These are phyloP conservation scores for Yponomeuta sedellus DNA, from an alignment of 2,888 invertebrate genomes.

Conservation along the genomic window DNA sequence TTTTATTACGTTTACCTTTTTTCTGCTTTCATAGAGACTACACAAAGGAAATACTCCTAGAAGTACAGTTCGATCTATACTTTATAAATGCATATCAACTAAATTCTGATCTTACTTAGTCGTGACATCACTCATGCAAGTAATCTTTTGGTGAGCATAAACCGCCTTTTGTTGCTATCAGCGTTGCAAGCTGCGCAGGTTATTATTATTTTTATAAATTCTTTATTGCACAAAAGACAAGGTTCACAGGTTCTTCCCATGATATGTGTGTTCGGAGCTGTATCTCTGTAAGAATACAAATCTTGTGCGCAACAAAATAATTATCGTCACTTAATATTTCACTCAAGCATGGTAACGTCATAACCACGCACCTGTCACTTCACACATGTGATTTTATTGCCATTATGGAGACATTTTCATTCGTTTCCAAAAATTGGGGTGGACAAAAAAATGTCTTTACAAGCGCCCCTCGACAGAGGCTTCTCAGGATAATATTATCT, in stretches of 20 bases:
- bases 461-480: slow-evolving; percentile 55
- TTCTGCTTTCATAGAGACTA: background rate
- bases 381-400: slow-evolving; percentile 4
- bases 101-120: too few species aligned
- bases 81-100: too few species aligned
- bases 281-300: background rate
- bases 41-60: background rate
- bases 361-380: slow-evolving; percentile 38
- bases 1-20: background rate
- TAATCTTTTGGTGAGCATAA: too few species aligned
- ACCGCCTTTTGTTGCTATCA: too few species aligned
- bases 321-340: slow-evolving; percentile 42
- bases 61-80: background rate
- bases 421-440: slow-evolving; percentile 42
- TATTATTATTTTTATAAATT: too few species aligned
- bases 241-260: too few species aligned
- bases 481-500: slow-evolving; percentile 46
- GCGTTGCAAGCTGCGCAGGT: too few species aligned
- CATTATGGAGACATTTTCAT: slow-evolving; percentile 17
- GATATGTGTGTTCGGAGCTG: background rate
- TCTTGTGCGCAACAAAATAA: background rate
- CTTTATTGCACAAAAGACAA: too few species aligned
- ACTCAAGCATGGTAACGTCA: slow-evolving; percentile 44
- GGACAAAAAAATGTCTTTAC: slow-evolving; percentile 40
- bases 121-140: too few species aligned